phyloP scores from a whole-genome alignment of 2,888 invertebrate genomes.

The Erannis defoliaria region DNA sequence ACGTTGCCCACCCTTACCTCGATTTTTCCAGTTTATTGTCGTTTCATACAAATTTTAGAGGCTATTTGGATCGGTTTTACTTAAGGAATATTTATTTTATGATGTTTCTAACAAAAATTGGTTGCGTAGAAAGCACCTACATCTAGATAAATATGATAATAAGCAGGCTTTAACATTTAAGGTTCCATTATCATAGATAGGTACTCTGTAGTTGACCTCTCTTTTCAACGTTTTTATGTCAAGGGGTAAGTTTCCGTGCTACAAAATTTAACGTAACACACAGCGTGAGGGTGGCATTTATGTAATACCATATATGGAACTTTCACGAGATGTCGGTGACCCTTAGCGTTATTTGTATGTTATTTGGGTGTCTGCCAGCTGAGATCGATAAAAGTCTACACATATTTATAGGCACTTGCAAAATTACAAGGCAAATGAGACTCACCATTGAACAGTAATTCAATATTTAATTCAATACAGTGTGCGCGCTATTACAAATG shows the following conservation, averaged over 20 bases:
- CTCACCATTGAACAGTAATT: no score
- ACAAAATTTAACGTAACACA: not conserved
- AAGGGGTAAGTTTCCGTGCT: slow-evolving; percentile 6
- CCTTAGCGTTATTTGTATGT: slow-evolving; percentile 7
- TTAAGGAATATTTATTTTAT: slow-evolving; percentile 56
- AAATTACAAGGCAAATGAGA: no score
- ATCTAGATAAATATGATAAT: slow-evolving; percentile 38
- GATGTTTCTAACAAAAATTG: slow-evolving; percentile 32
- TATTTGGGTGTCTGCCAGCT: slow-evolving; percentile 13
- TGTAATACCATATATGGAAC: not conserved
- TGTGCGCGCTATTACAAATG: no score
- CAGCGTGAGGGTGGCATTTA: not conserved
- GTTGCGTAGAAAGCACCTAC: slow-evolving; percentile 12
- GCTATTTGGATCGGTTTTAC: slow-evolving; percentile 58
- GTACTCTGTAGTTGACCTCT: slow-evolving; percentile 1
- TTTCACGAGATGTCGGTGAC: slow-evolving; percentile 11
- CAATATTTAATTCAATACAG: no score
- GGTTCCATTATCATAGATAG: slow-evolving; percentile 5
- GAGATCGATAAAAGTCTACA: not conserved
- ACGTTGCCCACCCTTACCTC: slow-evolving; percentile 75
- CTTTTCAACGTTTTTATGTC: not conserved
- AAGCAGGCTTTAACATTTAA: slow-evolving; percentile 17
- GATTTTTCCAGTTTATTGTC: slow-evolving; percentile 76
- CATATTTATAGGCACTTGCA: no score
- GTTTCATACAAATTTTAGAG: slow-evolving; percentile 78